These are phyloP conservation scores for Pampusana beccarii DNA, from an alignment of 2,113 vertebrate species.

Conservation along the genomic window DNA sequence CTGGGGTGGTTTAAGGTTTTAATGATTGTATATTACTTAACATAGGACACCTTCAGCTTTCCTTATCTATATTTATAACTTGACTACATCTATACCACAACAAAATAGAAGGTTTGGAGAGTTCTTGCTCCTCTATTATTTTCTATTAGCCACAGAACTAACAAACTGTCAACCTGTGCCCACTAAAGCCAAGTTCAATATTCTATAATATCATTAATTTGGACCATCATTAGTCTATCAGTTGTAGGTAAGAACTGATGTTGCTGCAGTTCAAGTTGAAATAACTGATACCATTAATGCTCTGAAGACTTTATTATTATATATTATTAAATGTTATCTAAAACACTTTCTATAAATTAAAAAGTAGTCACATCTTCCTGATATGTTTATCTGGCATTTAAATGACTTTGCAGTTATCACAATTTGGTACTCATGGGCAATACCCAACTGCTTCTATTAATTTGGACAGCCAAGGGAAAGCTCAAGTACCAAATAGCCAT, in stretches of 20 bases:
- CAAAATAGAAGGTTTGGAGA: not conserved
- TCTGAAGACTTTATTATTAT: not conserved
- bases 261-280: not conserved
- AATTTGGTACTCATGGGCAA: not conserved
- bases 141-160: not conserved
- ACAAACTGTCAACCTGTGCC: not conserved
- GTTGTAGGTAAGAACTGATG: not conserved
- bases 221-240: not conserved
- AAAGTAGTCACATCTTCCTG: not conserved
- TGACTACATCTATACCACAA: not conserved
- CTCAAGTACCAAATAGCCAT: not conserved
- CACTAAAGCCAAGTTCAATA: not conserved
- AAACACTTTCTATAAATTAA: not conserved
- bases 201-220: not conserved
- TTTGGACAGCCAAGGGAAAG: not conserved
- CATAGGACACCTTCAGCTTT: not conserved
- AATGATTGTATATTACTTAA: not conserved
- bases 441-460: not conserved
- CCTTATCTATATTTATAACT: not conserved
- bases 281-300: not conserved
- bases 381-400: not conserved
- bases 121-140: not conserved
- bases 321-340: not conserved
- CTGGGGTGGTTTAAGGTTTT: not conserved
- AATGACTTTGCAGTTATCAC: not conserved